Evolutionary conservation across 1,140 invertebrate species (phyloP), one percentile per base, ranked within the genome.

Genomic region (Zeugodacus cucurbitae): DNA sequence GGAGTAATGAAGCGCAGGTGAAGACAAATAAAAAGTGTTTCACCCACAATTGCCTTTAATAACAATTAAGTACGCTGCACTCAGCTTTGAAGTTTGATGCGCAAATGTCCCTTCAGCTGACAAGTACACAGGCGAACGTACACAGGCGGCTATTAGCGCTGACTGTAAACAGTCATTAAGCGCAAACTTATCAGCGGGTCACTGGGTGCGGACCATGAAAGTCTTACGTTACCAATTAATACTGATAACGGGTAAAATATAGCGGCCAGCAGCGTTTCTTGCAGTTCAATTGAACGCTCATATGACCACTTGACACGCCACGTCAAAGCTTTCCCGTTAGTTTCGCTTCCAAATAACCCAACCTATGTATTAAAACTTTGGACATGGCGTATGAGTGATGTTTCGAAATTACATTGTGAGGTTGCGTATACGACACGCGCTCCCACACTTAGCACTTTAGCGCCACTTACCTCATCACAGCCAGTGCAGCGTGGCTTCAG

Each of bases 401-500:
- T 74, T 29, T 74, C 20, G 17, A 26, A 48, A 82, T 48, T 82
- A 11, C 37, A 10, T 10, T 48, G 7, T 37, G 7, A 44, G 10
- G 74, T 82, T 26, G 41, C 22, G 41, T 82, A 82, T 82, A 29
- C 74, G 22, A 54, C 41, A 14, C 17, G 41, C 11, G 29, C n/a
- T 26, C 37, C n/a, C 2, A 41, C 67, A 20, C 14, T 20, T 20
- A n/a, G n/a, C 58, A 82, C 20, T 70, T 82, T 82, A 2, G n/a
- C n/a, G 48, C 11, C n/a, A 95, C 96, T 96, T 94, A 99, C 98
- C 96, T 99, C 98, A 94, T 99, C 98, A 94, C 98, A 99, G 89
- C 97, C 97, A 58, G 97, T 95, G 93, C 98, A 99, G 91, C 98
- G 94, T 4, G 98, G 98, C 93, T 98, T 98, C 89, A 98, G 94